Conservation (phyloP, 2,888 invertebrate genomes). For the Cremastobaeus sp. region DNA sequence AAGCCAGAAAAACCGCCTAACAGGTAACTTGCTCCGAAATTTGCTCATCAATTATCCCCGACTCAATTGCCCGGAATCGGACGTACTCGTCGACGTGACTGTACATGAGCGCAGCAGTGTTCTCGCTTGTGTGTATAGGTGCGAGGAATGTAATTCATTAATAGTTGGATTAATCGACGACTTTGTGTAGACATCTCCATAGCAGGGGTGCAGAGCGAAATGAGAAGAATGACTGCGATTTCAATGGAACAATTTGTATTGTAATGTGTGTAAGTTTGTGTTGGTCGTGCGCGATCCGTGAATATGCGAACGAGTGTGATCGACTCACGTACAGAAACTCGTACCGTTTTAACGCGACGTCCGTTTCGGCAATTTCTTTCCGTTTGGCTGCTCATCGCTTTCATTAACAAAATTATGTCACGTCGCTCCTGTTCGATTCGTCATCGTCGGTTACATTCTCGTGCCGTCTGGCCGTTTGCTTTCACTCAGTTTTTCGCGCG, state of each 20-base stretch:
- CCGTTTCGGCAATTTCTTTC: constrained; percentile 39
- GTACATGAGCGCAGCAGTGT: not conserved
- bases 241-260: not conserved
- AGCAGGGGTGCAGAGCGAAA: not conserved
- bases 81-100: not conserved
- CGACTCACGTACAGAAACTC: not conserved
- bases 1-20: not conserved
- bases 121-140: not conserved
- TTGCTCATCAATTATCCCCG: not conserved
- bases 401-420: constrained; percentile 53
- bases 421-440: constrained; percentile 12
- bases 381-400: constrained; percentile 33
- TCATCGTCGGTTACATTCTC: not conserved
- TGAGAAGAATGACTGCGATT: not conserved
- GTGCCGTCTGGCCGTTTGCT: not conserved
- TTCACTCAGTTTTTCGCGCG: constrained; percentile 12
- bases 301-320: too few relatives aligned
- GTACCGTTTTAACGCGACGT: constrained; percentile 19
- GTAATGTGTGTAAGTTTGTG: not conserved
- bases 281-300: too few relatives aligned
- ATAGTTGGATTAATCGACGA: not conserved
- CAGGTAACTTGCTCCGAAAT: constrained; percentile 2
- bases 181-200: not conserved
- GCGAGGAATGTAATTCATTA: not conserved
- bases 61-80: too few relatives aligned